phyloP scores from a whole-genome alignment of 2,888 invertebrate species.

The Netelia inedita region DNA sequence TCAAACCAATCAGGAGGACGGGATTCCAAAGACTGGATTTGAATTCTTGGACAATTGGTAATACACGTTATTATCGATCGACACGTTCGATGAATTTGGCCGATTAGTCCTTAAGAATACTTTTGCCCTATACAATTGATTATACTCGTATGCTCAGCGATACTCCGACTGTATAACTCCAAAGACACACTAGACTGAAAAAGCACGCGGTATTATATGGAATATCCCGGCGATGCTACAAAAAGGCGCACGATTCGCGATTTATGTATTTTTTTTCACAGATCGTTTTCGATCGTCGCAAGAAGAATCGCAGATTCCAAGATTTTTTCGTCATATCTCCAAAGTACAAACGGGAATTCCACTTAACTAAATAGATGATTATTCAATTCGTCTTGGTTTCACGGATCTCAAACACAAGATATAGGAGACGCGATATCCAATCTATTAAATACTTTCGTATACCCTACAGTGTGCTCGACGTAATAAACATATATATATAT shows the following conservation, averaged over 20 bases:
- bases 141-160: constrained; percentile 47
- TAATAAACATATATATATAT: constrained; percentile 36
- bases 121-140: constrained; percentile 12
- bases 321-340: constrained; percentile 57
- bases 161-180: constrained; percentile 51
- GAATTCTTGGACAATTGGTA: constrained; percentile 87
- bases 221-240: constrained; percentile 31
- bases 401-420: constrained; percentile 23
- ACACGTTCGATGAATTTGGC: neutral
- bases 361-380: constrained; percentile 37
- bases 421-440: constrained; percentile 21
- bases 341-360: constrained; percentile 59
- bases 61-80: constrained; percentile 54
- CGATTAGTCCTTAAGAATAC: constrained; percentile 19
- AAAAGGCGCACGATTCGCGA: neutral
- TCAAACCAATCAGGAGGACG: constrained; percentile 80
- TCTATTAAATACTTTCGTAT: constrained; percentile 41
- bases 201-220: constrained; percentile 27
- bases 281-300: neutral
- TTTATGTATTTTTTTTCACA: neutral
- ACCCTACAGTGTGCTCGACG: constrained; percentile 37
- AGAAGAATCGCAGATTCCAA: constrained; percentile 27
- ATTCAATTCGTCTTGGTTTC: constrained; percentile 27
- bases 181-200: constrained; percentile 65
- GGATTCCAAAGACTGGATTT: constrained; percentile 87